Evolutionary conservation across 2,113 vertebrate genomes (phyloP).

Genomic region (Antechinus stuartii): DNA sequence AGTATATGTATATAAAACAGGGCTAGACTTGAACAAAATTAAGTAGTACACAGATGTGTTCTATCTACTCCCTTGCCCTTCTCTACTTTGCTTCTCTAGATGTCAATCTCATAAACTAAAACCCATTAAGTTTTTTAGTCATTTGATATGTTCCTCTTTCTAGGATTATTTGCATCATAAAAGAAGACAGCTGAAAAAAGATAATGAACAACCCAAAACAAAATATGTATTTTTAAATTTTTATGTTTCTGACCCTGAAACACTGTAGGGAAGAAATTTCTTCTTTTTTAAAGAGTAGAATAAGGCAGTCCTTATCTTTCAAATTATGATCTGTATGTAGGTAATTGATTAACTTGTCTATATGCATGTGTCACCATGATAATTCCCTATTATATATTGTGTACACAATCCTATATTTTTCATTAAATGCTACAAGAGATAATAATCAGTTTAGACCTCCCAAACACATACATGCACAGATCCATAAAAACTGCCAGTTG

Average conservation of each 20-base stretch:
- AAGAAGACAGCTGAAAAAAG: background rate
- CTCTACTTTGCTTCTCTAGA: background rate
- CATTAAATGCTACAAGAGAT: background rate
- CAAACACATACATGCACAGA: constrained; percentile 31
- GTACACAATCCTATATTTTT: background rate
- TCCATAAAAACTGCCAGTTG: background rate
- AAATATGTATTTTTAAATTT: background rate
- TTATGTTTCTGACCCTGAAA: background rate
- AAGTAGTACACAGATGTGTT: background rate
- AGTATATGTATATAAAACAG: background rate
- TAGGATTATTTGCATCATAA: background rate
- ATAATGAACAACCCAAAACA: background rate
- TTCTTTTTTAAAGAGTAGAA: background rate
- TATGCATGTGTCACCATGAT: background rate
- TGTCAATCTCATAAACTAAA: background rate
- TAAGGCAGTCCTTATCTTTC: background rate
- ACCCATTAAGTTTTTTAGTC: background rate
- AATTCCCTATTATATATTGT: background rate
- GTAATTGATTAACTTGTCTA: background rate
- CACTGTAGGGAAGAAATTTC: background rate
- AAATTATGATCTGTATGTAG: background rate
- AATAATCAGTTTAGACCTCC: background rate
- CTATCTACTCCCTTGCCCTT: background rate
- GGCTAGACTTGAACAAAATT: background rate
- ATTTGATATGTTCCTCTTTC: background rate